Conservation (phyloP, 2,113 vertebrate species). For the Corapipo altera region DNA sequence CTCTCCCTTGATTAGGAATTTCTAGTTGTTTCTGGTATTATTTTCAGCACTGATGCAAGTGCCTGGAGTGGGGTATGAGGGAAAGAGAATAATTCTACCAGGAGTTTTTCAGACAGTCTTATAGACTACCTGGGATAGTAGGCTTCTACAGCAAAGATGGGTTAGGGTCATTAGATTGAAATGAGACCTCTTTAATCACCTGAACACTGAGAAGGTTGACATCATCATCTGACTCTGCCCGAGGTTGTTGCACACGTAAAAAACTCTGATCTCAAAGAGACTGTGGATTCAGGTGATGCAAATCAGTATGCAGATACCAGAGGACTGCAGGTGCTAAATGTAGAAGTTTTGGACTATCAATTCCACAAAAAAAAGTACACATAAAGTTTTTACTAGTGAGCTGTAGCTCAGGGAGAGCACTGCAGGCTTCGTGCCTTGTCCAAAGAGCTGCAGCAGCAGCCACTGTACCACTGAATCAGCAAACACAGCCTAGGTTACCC, state of each 20-base stretch:
- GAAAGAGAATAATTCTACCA: background rate
- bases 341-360: background rate
- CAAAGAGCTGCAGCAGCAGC: background rate
- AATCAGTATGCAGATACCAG: background rate
- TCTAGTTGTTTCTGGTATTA: background rate
- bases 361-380: background rate
- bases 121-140: background rate
- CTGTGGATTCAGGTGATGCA: background rate
- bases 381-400: background rate
- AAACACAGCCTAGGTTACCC: background rate
- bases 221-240: background rate
- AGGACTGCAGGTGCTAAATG: background rate
- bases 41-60: background rate
- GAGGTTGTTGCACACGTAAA: background rate
- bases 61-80: background rate
- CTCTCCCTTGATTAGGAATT: background rate
- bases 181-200: background rate
- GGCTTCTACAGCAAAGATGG: background rate
- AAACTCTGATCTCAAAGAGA: background rate
- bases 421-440: background rate
- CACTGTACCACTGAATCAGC: fast-evolving
- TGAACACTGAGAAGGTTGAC: background rate
- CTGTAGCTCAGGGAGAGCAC: background rate
- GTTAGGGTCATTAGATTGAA: background rate
- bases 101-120: background rate